Conservation (phyloP, 2,797 vertebrate genomes). For the Aplochiton taeniatus region DNA sequence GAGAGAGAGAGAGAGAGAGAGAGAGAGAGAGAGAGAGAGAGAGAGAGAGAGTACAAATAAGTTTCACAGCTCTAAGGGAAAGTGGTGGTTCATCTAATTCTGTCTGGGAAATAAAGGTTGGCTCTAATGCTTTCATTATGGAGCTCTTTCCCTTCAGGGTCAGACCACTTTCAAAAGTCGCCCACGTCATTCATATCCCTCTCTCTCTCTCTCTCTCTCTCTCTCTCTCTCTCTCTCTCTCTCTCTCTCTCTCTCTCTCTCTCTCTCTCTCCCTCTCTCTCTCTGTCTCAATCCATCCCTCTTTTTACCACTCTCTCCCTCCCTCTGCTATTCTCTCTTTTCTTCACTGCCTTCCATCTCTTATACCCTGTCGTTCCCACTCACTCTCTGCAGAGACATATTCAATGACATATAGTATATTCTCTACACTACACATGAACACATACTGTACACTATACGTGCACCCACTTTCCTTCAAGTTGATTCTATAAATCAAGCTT, state of each 20-base stretch:
- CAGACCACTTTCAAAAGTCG: neutral
- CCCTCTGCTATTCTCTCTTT: no score
- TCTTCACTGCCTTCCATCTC: no score
- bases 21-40: conserved; percentile 14
- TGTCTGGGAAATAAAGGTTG: conserved; percentile 15
- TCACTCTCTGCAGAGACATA: no score
- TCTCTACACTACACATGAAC: no score
- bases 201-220: conserved; percentile 3
- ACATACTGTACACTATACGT: no score
- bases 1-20: conserved; percentile 19
- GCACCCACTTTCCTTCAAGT: no score
- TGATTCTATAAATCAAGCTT: no score
- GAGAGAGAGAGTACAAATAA: neutral
- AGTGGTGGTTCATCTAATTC: conserved; percentile 9
- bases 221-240: neutral
- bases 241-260: neutral
- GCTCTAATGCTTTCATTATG: conserved; percentile 37
- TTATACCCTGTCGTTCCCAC: no score
- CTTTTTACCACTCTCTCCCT: no score
- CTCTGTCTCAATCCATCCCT: neutral
- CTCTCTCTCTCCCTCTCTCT: neutral
- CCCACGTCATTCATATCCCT: neutral
- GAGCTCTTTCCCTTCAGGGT: neutral
- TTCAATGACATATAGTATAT: no score
- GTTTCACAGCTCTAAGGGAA: neutral